Conservation (phyloP, 2,113 vertebrate genomes). For the Archilochus colubris region DNA sequence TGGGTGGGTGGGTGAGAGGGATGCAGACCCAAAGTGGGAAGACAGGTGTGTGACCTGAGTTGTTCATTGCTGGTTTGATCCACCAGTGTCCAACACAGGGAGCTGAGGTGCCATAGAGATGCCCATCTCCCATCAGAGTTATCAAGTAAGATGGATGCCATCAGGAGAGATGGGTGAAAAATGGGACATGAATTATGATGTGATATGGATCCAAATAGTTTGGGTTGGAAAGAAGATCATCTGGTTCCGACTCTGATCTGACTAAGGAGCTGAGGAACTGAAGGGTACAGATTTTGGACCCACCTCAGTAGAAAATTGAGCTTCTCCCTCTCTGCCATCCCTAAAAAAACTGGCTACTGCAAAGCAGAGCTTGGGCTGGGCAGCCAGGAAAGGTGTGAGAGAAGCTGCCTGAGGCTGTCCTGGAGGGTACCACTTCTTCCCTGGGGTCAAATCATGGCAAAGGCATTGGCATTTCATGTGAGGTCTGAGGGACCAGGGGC, state of each 20-base stretch:
- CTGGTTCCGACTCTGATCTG: too few relatives aligned
- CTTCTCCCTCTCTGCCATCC: background rate
- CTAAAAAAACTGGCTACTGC: background rate
- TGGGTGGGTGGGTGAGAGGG: background rate
- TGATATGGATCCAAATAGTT: too few relatives aligned
- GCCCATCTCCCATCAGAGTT: background rate
- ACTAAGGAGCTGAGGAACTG: background rate
- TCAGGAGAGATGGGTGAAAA: background rate
- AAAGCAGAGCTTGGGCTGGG: background rate
- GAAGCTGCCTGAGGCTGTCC: rapidly evolving
- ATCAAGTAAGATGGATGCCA: too few relatives aligned
- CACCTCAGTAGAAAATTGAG: background rate
- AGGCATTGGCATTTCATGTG: background rate
- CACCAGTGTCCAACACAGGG: background rate
- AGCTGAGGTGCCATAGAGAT: rapidly evolving
- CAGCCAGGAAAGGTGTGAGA: rapidly evolving
- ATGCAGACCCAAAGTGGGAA: background rate
- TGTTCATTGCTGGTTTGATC: background rate
- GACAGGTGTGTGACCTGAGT: background rate
- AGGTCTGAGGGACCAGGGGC: background rate
- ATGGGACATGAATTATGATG: background rate
- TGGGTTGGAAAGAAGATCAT: too few relatives aligned
- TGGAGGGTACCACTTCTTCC: background rate
- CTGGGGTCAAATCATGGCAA: background rate
- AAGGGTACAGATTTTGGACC: background rate